phyloP scores from a whole-genome alignment of 2,797 vertebrate genomes.

The Dermochelys coriacea region DNA sequence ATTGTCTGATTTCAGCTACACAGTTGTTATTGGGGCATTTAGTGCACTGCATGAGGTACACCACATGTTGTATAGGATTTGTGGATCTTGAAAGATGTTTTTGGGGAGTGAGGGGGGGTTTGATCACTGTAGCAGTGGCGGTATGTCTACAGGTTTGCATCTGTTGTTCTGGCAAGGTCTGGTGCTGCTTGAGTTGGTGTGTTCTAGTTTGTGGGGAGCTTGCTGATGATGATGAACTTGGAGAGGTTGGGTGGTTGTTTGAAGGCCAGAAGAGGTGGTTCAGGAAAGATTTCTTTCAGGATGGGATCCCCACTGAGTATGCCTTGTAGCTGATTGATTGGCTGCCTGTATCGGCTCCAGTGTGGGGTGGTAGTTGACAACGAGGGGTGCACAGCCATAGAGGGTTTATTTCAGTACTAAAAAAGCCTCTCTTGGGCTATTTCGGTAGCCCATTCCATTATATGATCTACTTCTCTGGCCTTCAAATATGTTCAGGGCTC shows the following conservation, averaged over 20 bases:
- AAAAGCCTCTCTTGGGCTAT: not conserved
- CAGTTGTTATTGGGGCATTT: not conserved
- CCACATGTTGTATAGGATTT: not conserved
- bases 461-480: not conserved
- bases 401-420: not conserved
- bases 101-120: not conserved
- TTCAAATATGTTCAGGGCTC: not conserved
- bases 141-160: not conserved
- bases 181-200: not conserved
- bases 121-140: too few relatives aligned
- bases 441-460: not conserved
- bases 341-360: not conserved
- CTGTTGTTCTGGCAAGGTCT: not conserved
- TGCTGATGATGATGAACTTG: not conserved
- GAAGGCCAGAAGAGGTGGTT: too few relatives aligned
- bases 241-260: not conserved
- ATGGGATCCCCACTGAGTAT: not conserved
- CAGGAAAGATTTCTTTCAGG: too few relatives aligned
- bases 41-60: not conserved
- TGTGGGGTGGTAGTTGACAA: not conserved
- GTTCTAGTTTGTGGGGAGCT: not conserved
- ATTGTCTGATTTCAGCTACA: not conserved
- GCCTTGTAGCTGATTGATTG: not conserved
- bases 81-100: not conserved
- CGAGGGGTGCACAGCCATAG: too few relatives aligned